Base-by-base conservation (phyloP, 64 coral and sea anemone genomes). In the Astreopora myriophthalma region DNA sequence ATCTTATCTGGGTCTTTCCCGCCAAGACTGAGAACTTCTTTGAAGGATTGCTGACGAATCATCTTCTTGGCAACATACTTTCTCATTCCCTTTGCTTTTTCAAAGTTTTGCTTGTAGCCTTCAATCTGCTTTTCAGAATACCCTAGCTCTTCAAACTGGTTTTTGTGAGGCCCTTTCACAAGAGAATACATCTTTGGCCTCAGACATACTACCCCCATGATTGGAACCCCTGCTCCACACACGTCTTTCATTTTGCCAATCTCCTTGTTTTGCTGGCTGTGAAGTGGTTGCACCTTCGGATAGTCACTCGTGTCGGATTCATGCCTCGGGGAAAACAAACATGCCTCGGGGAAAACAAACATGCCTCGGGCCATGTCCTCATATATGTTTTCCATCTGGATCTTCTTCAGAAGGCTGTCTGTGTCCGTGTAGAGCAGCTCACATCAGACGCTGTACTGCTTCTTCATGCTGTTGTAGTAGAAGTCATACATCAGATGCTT, bases 401-500 rank as follows among this genome's bases (percentile, higher is more conserved):
- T n/a, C n/a, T n/a, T n/a, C 67, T 48, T 85, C 20, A 26, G 14
- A 4, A 65, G 55, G 19, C 11, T 32, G 26, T 85, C 5, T n/a
- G 57, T 37, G 10, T 65, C 31, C 2, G 81, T 65, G 57, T 55
- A 83, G 8, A 51, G 24, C 3, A 83, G 57, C 3, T 31, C 23
- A 8, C 42, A 44, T 19, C 34, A 1, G 1, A 0, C 8, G 29
- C 51, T 0, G 24, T 61, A 84, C 24, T 17, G 5, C 20, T 16
- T 4, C 34, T 67, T 66, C 3, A 65, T 3, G 7, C 30, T 20
- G 63, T 69, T 37, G 60, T 85, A 68, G 57, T 66, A 61, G 33
- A 85, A 67, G 63, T 85, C 81, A 22, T 85, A 85, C 81, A 85
- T 85, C 29, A 85, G 51, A 0, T 19, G 25, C 81, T 85, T 85